A percentile compares a stretch with the other conserved stretches of the same genome.
Evolutionary conservation across 2,113 vertebrate species (phyloP).

Genomic region (Amblyopsis rosae): DNA sequence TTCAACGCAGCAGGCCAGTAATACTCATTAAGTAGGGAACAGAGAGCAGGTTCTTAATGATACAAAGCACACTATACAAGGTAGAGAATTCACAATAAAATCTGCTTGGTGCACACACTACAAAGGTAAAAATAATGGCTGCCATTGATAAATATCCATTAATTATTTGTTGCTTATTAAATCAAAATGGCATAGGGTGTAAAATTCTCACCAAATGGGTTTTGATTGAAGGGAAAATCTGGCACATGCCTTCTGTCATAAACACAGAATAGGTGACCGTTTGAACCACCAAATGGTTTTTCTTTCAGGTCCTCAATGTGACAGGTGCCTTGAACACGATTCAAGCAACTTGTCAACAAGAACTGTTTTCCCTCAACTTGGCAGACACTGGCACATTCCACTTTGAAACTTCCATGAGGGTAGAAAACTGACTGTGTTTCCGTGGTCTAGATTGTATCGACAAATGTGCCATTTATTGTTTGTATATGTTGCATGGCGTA

Average conservation of each 20-base stretch:
- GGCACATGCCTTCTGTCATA: conserved; percentile 55
- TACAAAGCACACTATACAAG: conserved; percentile 33
- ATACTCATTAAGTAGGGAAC: conserved; percentile 51
- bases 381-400: conserved; percentile 71
- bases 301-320: conserved; percentile 76
- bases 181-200: conserved; percentile 36
- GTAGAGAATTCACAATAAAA: conserved; percentile 37
- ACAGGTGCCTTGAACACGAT: conserved; percentile 77
- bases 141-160: conserved; percentile 31
- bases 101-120: not conserved
- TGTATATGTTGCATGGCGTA: conserved; percentile 30
- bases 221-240: conserved; percentile 71
- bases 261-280: conserved; percentile 65
- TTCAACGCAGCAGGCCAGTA: conserved; percentile 61
- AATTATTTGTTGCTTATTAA: conserved; percentile 25
- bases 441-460: conserved; percentile 27
- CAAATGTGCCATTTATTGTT: conserved; percentile 32
- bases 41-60: conserved; percentile 57
- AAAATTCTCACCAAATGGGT: conserved; percentile 31
- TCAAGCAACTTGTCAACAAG: conserved; percentile 77
- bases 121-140: conserved; percentile 6
- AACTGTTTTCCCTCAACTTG: conserved; percentile 75
- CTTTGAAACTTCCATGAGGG: conserved; percentile 66
- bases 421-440: conserved; percentile 49
- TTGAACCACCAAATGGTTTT: conserved; percentile 78